phyloP scores from a whole-genome alignment of 2,888 invertebrate species.

The Drosophila ezoana region DNA sequence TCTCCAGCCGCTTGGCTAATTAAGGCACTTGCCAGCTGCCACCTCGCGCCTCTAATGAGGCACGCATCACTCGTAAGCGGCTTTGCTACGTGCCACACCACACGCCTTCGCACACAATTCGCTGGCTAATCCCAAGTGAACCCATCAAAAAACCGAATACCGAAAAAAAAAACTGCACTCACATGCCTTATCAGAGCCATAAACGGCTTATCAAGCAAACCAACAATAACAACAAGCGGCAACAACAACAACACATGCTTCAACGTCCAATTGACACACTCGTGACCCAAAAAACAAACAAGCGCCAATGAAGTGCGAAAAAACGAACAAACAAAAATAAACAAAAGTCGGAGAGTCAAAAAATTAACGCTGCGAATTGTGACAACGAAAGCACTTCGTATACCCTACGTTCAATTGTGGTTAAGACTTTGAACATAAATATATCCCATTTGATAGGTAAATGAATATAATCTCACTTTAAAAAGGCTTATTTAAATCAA shows the following conservation, averaged over 20 bases:
- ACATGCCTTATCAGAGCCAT: constrained; percentile 48
- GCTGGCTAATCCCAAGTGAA: constrained; percentile 1
- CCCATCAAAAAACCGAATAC: constrained; percentile 12
- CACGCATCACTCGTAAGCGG: constrained; percentile 43
- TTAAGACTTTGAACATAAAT: background rate
- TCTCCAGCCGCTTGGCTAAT: constrained; percentile 57
- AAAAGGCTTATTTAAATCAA: too few relatives aligned
- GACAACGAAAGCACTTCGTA: constrained; percentile 1
- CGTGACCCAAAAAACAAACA: constrained; percentile 44
- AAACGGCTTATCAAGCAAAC: constrained; percentile 67
- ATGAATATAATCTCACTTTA: too few relatives aligned
- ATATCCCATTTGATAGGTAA: too few relatives aligned
- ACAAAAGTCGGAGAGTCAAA: constrained; percentile 20
- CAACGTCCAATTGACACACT: constrained; percentile 58
- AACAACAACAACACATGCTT: constrained; percentile 10
- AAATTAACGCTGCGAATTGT: constrained; percentile 48
- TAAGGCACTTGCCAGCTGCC: constrained; percentile 39
- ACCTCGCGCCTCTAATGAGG: constrained; percentile 47
- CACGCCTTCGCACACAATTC: background rate
- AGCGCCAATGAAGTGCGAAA: constrained; percentile 50
- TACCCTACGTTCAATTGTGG: constrained; percentile 15
- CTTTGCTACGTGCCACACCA: constrained; percentile 40
- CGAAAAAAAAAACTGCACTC: constrained; percentile 7
- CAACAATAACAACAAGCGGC: constrained; percentile 1
- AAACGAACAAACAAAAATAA: constrained; percentile 34